Base-by-base conservation (phyloP, 2,888 invertebrate genomes). In the Dilophus febrilis region DNA sequence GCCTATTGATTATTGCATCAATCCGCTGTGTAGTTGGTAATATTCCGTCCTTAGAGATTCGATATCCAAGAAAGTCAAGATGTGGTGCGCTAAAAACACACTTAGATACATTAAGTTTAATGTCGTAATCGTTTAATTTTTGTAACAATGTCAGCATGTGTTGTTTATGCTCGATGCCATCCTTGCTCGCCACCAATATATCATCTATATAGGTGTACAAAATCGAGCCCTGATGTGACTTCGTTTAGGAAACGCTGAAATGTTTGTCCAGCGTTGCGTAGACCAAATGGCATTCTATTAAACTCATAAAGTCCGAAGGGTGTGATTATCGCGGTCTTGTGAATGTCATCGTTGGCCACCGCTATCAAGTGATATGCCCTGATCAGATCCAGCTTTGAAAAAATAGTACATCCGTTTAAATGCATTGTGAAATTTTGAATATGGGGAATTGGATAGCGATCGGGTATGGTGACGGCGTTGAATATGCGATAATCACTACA, bases 261-360 rank as follows among this genome's bases (percentile, higher is more conserved):
- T 48, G 44, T 53, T 55, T 51, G 1, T 51, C 49, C 4, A 53
- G 53, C 2, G 42, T 50, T n/a, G n/a, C n/a, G n/a, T 4, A n/a
- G n/a, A n/a, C n/a, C n/a, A n/a, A n/a, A n/a, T n/a, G n/a, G n/a
- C n/a, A n/a, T n/a, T n/a, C n/a, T n/a, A n/a, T n/a, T n/a, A n/a
- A n/a, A n/a, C n/a, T n/a, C n/a, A n/a, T n/a, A n/a, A n/a, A n/a
- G n/a, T n/a, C n/a, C n/a, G n/a, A n/a, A n/a, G n/a, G n/a, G n/a
- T n/a, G n/a, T n/a, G n/a, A n/a, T n/a, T n/a, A 53, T 46, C 1
- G 52, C 56, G 2, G 56, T 56, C 42, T 59, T 56, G 1, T 29
- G 45, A 5, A 53, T 42, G 42, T 54, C 53, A 7, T 45, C 51
- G 11, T 42, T 34, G 3, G 42, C 44, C 5, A 58, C 48, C 7